Evolutionary conservation across 2,113 vertebrate species (phyloP), one percentile per base, ranked within the genome.

Genomic region (Nesogale talazaci): DNA sequence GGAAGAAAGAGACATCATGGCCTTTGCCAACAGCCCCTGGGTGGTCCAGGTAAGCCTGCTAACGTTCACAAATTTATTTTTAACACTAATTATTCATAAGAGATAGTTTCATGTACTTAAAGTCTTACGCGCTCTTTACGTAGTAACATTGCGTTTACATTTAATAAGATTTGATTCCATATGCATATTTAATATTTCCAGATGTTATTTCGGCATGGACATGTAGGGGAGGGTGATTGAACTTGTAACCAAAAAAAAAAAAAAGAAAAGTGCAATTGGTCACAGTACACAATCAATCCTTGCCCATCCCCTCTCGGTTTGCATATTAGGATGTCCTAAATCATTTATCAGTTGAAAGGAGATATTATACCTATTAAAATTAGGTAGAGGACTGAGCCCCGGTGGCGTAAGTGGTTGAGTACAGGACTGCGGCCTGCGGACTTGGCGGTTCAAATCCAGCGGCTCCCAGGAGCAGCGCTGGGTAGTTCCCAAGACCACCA

Each of bases 1-100:
- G 99, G 99, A 99, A 97, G 99, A 99, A 94, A 98, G 99, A 95
- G 99, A 99, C 96, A 99, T 99, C 95, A 99, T 99, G 99, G 99
- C 99, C 70, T 99, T 99, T 1, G 98, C 99, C 83, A 99, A 99
- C 97, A 99, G 99, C 94, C 99, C 99, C 0, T 99, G 99, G 99
- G 99, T 99, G 29, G 99, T 99, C 94, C 99, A 99, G 99, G 99
- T 99, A 98, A 96, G 96, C 90, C 91, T 75, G 22, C 17, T 67
- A 75, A 91, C 40, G 94, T 89, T 76, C 52, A 1, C 46, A 80
- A 3, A 61, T 86, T 94, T 90, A 52, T 67, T 74, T 84, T 83
- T 83, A 20, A 2, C 79, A 84, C 69, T 83, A 57, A 7, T 89
- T 84, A 75, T 89, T 91, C 19, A 3, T 72, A 74, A 57, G 42